Conservation (phyloP, 2,888 invertebrate genomes). For the Yponomeuta evonymella region DNA sequence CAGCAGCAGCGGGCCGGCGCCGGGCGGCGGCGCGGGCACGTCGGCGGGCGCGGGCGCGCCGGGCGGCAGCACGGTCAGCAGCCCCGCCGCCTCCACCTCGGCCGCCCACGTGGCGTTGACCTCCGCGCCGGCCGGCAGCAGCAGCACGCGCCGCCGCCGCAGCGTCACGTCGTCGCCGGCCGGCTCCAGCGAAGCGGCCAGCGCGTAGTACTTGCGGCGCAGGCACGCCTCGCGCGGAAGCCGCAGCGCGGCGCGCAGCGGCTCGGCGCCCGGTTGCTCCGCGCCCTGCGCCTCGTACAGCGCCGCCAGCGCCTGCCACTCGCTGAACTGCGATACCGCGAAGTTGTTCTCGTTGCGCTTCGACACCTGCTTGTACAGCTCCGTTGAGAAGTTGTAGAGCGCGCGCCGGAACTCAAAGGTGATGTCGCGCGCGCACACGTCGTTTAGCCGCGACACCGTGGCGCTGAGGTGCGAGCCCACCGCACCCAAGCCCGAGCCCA, state of each 20-base stretch:
- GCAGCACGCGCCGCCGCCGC: slow-evolving; percentile 23
- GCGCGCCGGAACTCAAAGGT: slow-evolving; percentile 19
- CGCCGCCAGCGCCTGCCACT: slow-evolving; percentile 34
- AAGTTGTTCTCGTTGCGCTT: slow-evolving; percentile 25
- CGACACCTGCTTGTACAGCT: slow-evolving; percentile 22
- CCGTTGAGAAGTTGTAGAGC: slow-evolving; percentile 21
- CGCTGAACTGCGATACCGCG: slow-evolving; percentile 29
- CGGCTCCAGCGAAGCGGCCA: slow-evolving; percentile 28
- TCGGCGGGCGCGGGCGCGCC: slow-evolving; percentile 20
- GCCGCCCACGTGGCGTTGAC: slow-evolving; percentile 26
- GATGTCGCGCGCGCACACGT: slow-evolving; percentile 17
- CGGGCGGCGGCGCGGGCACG: slow-evolving; percentile 20
- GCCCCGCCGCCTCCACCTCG: slow-evolving; percentile 15
- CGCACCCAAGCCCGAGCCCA: no score
- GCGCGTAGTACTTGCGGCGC: slow-evolving; percentile 29
- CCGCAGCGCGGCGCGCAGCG: slow-evolving; percentile 18
- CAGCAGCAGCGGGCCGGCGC: slow-evolving; percentile 30
- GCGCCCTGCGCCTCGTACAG: slow-evolving; percentile 19
- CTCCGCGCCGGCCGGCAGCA: slow-evolving; percentile 25
- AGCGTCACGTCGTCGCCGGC: slow-evolving; percentile 28
- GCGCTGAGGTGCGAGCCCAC: background rate
- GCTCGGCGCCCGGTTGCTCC: background rate
- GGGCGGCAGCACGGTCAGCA: slow-evolving; percentile 20
- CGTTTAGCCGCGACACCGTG: background rate
- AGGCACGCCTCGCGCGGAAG: slow-evolving; percentile 25